Conservation (phyloP, 2,888 invertebrate species). For the Microctonus brassicae region DNA sequence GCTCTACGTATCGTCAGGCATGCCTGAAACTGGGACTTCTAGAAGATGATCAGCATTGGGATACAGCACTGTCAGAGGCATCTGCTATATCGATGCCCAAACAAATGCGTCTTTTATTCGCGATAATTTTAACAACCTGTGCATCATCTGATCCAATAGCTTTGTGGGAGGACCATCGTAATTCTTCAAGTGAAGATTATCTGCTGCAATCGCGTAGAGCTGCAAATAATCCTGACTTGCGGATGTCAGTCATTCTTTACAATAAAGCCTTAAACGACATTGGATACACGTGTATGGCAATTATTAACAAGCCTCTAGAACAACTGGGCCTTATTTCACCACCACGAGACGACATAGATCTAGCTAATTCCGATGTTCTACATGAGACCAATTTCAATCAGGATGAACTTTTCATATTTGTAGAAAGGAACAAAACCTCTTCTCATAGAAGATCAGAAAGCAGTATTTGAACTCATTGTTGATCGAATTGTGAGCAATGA, state of each 20-base stretch:
- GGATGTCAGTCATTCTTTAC: slow-evolving; percentile 47
- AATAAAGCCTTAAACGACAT: slow-evolving; percentile 55
- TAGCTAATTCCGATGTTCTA: slow-evolving; percentile 56
- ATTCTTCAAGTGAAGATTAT: slow-evolving; percentile 16
- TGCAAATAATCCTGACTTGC: not conserved
- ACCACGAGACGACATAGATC: slow-evolving; percentile 47
- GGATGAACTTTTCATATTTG: not conserved
- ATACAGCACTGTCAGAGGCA: slow-evolving; percentile 46
- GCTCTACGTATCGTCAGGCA: slow-evolving; percentile 64
- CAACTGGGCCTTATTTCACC: slow-evolving; percentile 52
- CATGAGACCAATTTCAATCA: slow-evolving; percentile 54
- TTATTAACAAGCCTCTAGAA: slow-evolving; percentile 47
- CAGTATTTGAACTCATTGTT: not conserved
- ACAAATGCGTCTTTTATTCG: slow-evolving; percentile 52
- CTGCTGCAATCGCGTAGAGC: not conserved
- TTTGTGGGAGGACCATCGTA: no score
- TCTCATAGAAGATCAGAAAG: not conserved
- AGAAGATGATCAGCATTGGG: slow-evolving; percentile 56
- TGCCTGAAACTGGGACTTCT: slow-evolving; percentile 57
- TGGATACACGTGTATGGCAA: slow-evolving; percentile 58
- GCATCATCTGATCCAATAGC: not conserved
- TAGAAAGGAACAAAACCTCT: slow-evolving; percentile 5
- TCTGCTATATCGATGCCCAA: slow-evolving; percentile 37
- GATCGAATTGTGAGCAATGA: not conserved
- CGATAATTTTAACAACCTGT: slow-evolving; percentile 42